Evolutionary conservation across 2,797 vertebrate species (phyloP).

Genomic region (Ceyx erithaca): DNA sequence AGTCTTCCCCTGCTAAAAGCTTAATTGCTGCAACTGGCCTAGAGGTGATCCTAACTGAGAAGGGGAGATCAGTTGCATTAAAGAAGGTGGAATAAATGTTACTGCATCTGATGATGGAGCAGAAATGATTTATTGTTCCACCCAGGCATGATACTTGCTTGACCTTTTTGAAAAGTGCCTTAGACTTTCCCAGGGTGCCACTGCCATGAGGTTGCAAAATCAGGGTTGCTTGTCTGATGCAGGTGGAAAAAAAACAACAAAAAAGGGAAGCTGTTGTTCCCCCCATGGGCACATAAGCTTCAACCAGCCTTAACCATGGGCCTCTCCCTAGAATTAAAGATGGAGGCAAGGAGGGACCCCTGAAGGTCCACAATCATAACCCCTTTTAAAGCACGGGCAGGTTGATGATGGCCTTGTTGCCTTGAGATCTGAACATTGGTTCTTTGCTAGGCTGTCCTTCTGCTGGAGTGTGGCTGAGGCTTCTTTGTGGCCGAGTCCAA

Average conservation of each 20-base stretch:
- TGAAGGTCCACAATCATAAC: not conserved
- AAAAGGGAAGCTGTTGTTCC: not conserved
- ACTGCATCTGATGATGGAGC: not conserved
- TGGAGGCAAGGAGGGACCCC: not conserved
- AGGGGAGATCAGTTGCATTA: not conserved
- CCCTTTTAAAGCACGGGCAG: fast-evolving
- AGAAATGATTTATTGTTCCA: no score
- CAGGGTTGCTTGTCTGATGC: not conserved
- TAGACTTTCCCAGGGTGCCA: not conserved
- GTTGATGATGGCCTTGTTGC: not conserved
- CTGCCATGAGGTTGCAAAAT: not conserved
- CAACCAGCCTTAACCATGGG: not conserved
- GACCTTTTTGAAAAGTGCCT: not conserved
- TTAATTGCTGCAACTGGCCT: not conserved
- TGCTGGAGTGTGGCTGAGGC: not conserved
- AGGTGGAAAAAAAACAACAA: not conserved
- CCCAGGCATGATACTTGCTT: not conserved
- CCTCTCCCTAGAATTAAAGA: not conserved
- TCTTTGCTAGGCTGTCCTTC: not conserved
- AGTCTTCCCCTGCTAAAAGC: not conserved
- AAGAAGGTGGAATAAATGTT: not conserved
- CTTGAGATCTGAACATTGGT: not conserved
- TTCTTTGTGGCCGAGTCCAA: not conserved
- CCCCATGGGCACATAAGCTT: not conserved
- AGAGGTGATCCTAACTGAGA: not conserved